Evolutionary conservation across 2,888 invertebrate species (phyloP).

Genomic region (Xanthostigma xanthostigma): DNA sequence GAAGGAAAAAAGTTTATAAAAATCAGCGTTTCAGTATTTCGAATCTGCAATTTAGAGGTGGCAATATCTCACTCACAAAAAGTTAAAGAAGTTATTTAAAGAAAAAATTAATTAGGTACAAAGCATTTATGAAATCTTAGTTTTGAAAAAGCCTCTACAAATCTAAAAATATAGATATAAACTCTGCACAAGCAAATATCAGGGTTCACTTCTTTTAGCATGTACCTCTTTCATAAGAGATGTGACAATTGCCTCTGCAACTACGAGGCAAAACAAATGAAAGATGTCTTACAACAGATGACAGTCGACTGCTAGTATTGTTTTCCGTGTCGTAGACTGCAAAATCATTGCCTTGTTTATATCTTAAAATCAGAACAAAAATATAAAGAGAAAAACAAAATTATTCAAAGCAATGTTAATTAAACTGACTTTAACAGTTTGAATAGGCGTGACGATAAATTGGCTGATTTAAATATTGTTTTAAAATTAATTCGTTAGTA

Average conservation of each 20-base stretch:
- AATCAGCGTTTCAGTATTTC: not conserved
- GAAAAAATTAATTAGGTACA: conserved; percentile 3
- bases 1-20: too few relatives aligned
- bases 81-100: conserved; percentile 1
- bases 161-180: conserved; percentile 6
- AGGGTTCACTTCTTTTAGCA: conserved; percentile 18
- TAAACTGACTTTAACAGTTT: too few relatives aligned
- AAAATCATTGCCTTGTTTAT: conserved; percentile 27
- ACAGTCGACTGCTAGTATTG: conserved; percentile 24
- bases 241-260: conserved; percentile 55
- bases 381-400: conserved; percentile 17
- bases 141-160: conserved; percentile 4
- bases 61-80: conserved; percentile 4
- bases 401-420: too few relatives aligned
- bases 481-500: too few relatives aligned
- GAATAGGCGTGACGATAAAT: too few relatives aligned
- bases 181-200: too few relatives aligned
- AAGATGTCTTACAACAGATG: conserved; percentile 33
- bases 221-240: conserved; percentile 57
- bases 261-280: conserved; percentile 51
- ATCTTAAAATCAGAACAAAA: conserved; percentile 26
- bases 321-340: conserved; percentile 26
- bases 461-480: too few relatives aligned
- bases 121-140: conserved; percentile 6
- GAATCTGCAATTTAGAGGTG: not conserved